These are phyloP conservation scores for Zoanthus gigantus DNA, from an alignment of 92 coral and sea anemone genomes.

Conservation along the genomic window DNA sequence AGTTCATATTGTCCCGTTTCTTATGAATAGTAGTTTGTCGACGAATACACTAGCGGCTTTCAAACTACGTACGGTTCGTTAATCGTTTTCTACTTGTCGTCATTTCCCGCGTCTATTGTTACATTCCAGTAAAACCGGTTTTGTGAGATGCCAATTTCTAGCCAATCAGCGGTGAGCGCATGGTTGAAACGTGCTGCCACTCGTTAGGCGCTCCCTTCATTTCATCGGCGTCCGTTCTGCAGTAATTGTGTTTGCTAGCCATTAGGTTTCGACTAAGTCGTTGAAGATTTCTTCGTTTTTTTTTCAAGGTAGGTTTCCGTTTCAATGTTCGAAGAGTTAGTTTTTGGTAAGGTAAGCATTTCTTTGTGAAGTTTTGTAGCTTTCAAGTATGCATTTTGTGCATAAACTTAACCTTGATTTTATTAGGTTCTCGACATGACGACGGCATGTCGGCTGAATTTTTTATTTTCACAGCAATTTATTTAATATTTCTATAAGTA, in stretches of 20 bases:
- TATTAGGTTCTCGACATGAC: constrained; percentile 14
- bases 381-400: constrained; percentile 32
- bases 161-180: constrained; percentile 43
- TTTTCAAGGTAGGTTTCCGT: constrained; percentile 49
- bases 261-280: constrained; percentile 27
- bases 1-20: too few species aligned
- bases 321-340: constrained; percentile 46
- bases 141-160: constrained; percentile 29
- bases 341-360: constrained; percentile 51
- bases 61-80: neutral
- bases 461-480: constrained; percentile 5
- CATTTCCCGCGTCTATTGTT: constrained; percentile 9
- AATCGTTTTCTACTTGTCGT: neutral
- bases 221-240: constrained; percentile 40
- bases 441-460: constrained; percentile 36
- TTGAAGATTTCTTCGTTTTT: constrained; percentile 48
- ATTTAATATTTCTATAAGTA: constrained; percentile 14
- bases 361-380: constrained; percentile 31
- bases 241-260: neutral
- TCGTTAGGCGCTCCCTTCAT: constrained; percentile 10
- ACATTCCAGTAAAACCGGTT: constrained; percentile 50
- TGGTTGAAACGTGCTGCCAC: constrained; percentile 40
- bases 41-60: neutral
- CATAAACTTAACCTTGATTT: constrained; percentile 39
- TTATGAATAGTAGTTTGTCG: too few species aligned